Conservation (phyloP, 23 tunicate species). For the Ciona savignyi region DNA sequence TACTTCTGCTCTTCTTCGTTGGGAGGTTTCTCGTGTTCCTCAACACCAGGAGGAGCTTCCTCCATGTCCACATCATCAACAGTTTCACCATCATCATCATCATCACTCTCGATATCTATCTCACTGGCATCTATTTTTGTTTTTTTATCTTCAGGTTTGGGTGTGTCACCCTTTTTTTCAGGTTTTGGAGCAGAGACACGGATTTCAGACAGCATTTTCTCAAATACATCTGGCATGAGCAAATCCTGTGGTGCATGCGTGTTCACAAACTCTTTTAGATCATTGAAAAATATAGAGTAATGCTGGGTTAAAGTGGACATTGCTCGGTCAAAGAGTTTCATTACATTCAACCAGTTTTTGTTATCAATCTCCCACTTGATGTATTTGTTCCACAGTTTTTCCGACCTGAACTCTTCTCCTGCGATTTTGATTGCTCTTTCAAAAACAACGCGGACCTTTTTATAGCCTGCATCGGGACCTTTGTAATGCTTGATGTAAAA, state of each 20-base stretch:
- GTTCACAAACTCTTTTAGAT: conserved; percentile 66
- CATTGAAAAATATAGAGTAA: conserved; percentile 62
- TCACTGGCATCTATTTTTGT: not conserved
- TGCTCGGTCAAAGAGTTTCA: conserved; percentile 55
- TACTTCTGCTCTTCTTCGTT: conserved; percentile 72
- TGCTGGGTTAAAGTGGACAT: conserved; percentile 62
- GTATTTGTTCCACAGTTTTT: conserved; percentile 92
- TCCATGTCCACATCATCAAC: conserved; percentile 44
- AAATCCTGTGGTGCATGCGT: conserved; percentile 55
- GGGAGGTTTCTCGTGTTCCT: conserved; percentile 64
- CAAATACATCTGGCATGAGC: conserved; percentile 32
- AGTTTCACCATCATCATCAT: conserved; percentile 12
- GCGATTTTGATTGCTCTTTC: conserved; percentile 71
- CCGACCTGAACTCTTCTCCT: conserved; percentile 83
- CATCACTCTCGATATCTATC: conserved; percentile 9
- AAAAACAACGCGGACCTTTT: conserved; percentile 58
- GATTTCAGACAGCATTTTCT: conserved; percentile 21
- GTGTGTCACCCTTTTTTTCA: conserved; percentile 17
- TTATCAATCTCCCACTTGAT: conserved; percentile 59
- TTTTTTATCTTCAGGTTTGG: conserved; percentile 7
- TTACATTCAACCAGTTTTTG: conserved; percentile 53
- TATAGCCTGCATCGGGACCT: conserved; percentile 78
- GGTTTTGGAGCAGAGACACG: conserved; percentile 27
- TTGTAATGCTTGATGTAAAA: conserved; percentile 82
- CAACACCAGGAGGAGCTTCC: conserved; percentile 79